Percentiles rank a stretch among this genome's conserved stretches.
Conservation (phyloP, 2,797 vertebrate genomes). For the Clamator glandarius region DNA sequence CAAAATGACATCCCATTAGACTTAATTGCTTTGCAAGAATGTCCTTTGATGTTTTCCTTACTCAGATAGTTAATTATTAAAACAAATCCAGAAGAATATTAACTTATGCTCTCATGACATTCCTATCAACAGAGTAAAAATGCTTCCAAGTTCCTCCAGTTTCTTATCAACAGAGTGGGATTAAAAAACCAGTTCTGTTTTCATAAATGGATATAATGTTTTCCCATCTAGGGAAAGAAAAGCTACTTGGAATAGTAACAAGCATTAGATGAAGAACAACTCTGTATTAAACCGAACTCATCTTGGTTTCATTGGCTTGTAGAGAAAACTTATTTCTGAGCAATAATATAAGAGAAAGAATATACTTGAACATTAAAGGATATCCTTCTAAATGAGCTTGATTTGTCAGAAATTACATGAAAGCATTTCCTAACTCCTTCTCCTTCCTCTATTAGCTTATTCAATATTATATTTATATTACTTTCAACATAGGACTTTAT, state of each 20-base stretch:
- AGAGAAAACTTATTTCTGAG: not conserved
- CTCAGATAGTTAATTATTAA: constrained; percentile 22
- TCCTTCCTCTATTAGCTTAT: not conserved
- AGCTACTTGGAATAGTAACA: not conserved
- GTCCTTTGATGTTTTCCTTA: not conserved
- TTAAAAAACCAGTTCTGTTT: not conserved
- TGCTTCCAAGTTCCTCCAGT: not conserved
- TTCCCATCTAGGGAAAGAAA: not conserved
- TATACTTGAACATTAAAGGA: not conserved
- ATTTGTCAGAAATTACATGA: not conserved
- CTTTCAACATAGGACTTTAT: not conserved
- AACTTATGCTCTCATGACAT: not conserved
- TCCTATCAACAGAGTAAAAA: not conserved
- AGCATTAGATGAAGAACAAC: not conserved
- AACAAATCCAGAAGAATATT: not conserved
- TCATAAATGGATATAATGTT: not conserved
- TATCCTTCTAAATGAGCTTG: not conserved
- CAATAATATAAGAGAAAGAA: not conserved
- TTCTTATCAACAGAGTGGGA: not conserved
- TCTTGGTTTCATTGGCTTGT: not conserved
- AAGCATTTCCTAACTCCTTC: not conserved
- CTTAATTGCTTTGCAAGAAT: not conserved
- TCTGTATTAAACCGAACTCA: not conserved
- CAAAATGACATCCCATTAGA: not conserved
- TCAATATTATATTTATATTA: not conserved